Evolutionary conservation across 2,888 invertebrate genomes (phyloP).

Genomic region (Rhynchonema sp.): DNA sequence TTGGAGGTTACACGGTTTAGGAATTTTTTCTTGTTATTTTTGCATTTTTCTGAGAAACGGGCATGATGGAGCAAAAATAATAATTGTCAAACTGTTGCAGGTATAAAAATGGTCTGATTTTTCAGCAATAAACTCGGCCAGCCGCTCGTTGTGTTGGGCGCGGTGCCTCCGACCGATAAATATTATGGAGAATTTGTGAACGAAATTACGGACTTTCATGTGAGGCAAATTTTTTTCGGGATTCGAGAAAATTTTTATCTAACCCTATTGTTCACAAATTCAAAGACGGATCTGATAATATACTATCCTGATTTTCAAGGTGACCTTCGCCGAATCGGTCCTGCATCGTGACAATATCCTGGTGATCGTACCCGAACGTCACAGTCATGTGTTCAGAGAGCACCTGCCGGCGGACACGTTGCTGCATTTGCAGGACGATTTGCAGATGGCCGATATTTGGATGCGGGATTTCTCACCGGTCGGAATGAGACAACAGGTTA

Average conservation of each 20-base stretch:
- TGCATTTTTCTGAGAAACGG: too few species aligned
- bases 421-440: too few species aligned
- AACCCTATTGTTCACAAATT: too few species aligned
- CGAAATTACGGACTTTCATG: not conserved
- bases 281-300: too few species aligned
- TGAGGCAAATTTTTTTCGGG: too few species aligned
- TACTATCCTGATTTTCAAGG: not conserved
- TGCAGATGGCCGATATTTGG: not conserved
- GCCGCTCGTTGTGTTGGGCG: not conserved
- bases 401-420: not conserved
- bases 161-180: not conserved
- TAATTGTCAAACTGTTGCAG: too few species aligned
- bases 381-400: not conserved
- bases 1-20: too few species aligned
- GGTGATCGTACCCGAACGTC: not conserved
- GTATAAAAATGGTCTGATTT: too few species aligned
- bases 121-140: too few species aligned
- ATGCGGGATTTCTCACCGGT: not conserved
- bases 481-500: not conserved
- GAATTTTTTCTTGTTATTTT: too few species aligned
- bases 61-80: too few species aligned
- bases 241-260: too few species aligned
- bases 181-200: not conserved
- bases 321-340: not conserved
- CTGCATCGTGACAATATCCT: not conserved